Base-by-base conservation (phyloP, 2,888 invertebrate species). In the Formica aserva region DNA sequence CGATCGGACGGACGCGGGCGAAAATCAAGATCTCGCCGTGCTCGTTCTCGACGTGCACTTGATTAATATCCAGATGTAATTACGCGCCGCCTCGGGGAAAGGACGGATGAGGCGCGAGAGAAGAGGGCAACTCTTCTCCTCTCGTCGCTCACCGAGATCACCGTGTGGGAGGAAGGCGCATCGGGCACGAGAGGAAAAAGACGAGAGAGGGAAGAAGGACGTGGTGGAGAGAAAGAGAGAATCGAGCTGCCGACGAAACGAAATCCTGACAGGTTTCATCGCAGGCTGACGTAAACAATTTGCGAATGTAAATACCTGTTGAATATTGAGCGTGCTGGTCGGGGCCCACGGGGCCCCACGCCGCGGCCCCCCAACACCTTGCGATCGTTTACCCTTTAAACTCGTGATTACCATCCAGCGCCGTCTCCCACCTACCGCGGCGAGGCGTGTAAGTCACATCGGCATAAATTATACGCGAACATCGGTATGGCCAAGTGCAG, bases 221-320 rank as follows among this genome's bases (percentile, higher is more conserved):
- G 26, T 3, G 38, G 2, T 26, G 29, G 45, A 45, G 55, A 55
- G 62, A 55, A 76, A 83, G 86, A 82, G 65, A 52, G 22, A 57
- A 35, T 88, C 86, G 87, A 86, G 90, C 85, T 84, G 87, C 85
- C 87, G 87, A 83, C 87, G 85, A 90, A 93, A 93, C 93, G 91
- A 93, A 92, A 93, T 88, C 90, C 91, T 94, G 94, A 94, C 94
- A 94, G 93, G 93, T 93, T 93, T 94, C 94, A 94, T 92, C 92
- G 92, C 91, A 90, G 91, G 86, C 92, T 93, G 94, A 94, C 94
- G 94, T 94, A 94, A 94, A 94, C 94, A 94, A 94, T 94, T 94
- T 94, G 91, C 93, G 93, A 94, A 94, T 93, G 94, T 94, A 94
- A 94, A 94, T 94, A 94, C 91, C 93, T 93, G 92, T 92, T 93